Base-by-base conservation (phyloP, 37 sponge, comb jelly and placozoan species). In the Cliona cf. orientalis region DNA sequence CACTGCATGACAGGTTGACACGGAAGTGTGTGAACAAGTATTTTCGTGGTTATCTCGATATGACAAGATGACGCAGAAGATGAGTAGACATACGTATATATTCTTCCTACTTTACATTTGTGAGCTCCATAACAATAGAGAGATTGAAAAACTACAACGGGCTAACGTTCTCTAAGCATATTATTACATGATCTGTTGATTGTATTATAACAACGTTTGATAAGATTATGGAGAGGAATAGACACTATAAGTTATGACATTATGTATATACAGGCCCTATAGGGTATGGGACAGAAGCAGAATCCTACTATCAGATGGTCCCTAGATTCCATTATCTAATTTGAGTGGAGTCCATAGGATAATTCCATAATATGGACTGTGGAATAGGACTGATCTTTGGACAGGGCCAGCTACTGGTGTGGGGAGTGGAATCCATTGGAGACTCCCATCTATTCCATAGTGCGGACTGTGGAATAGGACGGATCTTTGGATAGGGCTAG, bases 1-100 rank as follows among this genome's bases (percentile, higher is more conserved):
- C n/a, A n/a, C n/a, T n/a, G n/a, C n/a, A n/a, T n/a, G n/a, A n/a
- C n/a, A n/a, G n/a, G n/a, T n/a, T n/a, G n/a, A n/a, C n/a, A n/a
- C n/a, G n/a, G n/a, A n/a, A n/a, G n/a, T n/a, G n/a, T n/a, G n/a
- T 76, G 77, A 76, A 43, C 77, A 76, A n/a, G 21, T 7, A 3
- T 76, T 76, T 28, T 76, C 77, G 22, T 76, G 77, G 60, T 57
- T 76, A 12, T 76, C 77, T 21, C 31, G 42, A 6, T 76, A 76
- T 76, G 59, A 23, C 7, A 57, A 58, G 62, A 76, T 76, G 77
- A 76, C 77, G 17, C 39, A 17, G 17, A 35, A 5, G 22, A 61
- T 60, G 63, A 34, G 9, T 5, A 57, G 77, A 56, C 7, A 57
- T 58, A 61, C 62, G 23, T 72, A 34, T 17, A 45, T 72, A 5